Evolutionary conservation across 1,140 invertebrate species (phyloP), one percentile per base, ranked within the genome.

Genomic region (Atta cephalotes): DNA sequence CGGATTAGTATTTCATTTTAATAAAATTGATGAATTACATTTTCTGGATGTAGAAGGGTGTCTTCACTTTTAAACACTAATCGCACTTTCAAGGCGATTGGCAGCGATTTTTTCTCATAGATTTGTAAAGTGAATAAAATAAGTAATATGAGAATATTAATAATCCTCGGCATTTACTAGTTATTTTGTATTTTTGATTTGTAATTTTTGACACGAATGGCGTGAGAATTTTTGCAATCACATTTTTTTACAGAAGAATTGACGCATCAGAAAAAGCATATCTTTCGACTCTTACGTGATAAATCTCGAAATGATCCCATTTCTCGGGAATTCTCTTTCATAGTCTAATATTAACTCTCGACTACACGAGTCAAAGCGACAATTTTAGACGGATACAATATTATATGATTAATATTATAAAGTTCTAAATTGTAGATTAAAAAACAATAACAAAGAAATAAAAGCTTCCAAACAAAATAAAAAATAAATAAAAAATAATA

Each of bases 111-210:
- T 80, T 68, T 53, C 2, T 35, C n/a, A 16, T n/a, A 14, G 9
- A 51, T 45, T 65, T 65, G 25, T 49, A 31, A 65, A 28, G 25
- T n/a, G 21, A 65, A 49, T 78, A 49, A 65, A 78, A 31, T 16
- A n/a, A 78, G 49, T 7, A 53, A 58, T 21, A 35, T 56, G 25
- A 74, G 25, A 74, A 31, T 35, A 58, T 21, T 3, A 35, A 56
- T 58, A 76, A 58, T 25, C 6, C 10, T 60, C 53, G 12, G 10
- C 28, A 56, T 76, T 76, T 60, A 74, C 18, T 72, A 2, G 10
- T 60, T 12, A 76, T 58, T 76, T 58, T 74, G 28, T 5, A 79
- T 65, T 35, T 79, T 14, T 12, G 16, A 79, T 79, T 49, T 66
- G 35, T 21, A 16, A 45, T 45, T 78, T 28, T 10, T 45, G 10